phyloP scores from a whole-genome alignment of 2,797 vertebrate species.

The Odontamblyopus lacepedii region DNA sequence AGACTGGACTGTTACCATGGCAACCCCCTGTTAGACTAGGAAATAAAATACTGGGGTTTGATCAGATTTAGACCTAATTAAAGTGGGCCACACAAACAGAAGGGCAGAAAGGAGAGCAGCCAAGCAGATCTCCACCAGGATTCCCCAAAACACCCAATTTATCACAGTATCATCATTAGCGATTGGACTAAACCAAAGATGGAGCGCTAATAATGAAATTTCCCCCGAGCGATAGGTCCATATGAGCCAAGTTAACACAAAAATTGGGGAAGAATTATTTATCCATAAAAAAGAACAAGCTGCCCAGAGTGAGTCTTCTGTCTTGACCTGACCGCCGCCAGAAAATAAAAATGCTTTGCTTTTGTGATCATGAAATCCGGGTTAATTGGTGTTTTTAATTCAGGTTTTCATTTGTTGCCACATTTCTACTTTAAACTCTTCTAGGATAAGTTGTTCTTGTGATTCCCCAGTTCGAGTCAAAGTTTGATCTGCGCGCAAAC shows the following conservation, averaged over 20 bases:
- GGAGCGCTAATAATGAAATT: slow-evolving; percentile 40
- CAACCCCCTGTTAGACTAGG: slow-evolving; percentile 65
- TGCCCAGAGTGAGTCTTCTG: background rate
- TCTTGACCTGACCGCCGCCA: background rate
- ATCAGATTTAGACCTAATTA: slow-evolving; percentile 73
- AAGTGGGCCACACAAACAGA: slow-evolving; percentile 60
- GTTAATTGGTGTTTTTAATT: no score
- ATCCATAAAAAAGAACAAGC: slow-evolving; percentile 13
- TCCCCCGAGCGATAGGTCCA: slow-evolving; percentile 18
- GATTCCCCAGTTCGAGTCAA: no score
- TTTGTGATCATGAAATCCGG: background rate
- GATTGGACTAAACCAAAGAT: slow-evolving; percentile 51
- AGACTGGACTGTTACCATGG: slow-evolving; percentile 52
- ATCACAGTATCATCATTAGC: slow-evolving; percentile 60
- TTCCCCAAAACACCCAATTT: slow-evolving; percentile 37
- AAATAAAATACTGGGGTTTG: slow-evolving; percentile 63
- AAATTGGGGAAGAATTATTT: background rate
- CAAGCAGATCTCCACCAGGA: slow-evolving; percentile 48
- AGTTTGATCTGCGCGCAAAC: no score
- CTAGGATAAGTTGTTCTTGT: no score
- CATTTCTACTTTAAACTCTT: no score
- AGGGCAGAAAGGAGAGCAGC: slow-evolving; percentile 54
- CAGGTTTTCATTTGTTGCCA: no score
- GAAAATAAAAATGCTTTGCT: background rate
- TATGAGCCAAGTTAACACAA: slow-evolving; percentile 8